Percentiles rank a stretch among this genome's conserved stretches.
Conservation (phyloP, 2,113 vertebrate genomes). For the Trematocara marginatum region DNA sequence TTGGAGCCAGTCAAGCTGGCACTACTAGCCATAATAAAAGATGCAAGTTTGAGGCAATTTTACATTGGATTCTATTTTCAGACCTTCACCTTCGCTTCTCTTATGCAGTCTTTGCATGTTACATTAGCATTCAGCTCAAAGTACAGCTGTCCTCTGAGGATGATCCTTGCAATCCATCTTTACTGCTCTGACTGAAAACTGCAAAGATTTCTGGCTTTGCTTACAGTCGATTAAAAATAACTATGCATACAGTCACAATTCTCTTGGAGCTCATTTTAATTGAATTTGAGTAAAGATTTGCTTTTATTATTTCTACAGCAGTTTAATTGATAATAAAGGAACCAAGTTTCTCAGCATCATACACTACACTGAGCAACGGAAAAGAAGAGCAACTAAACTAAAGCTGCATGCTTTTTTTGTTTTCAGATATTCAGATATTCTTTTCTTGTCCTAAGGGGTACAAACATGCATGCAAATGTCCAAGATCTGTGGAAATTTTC, state of each 20-base stretch:
- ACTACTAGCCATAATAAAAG: neutral
- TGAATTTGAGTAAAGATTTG: neutral
- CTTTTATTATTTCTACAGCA: neutral
- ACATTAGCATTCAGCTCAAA: neutral
- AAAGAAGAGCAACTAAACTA: neutral
- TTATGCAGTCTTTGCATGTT: neutral
- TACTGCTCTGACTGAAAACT: neutral
- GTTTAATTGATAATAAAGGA: neutral
- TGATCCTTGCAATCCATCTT: neutral
- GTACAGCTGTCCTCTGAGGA: neutral
- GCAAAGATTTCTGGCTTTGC: neutral
- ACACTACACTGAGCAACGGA: neutral
- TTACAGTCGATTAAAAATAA: neutral
- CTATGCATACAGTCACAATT: neutral
- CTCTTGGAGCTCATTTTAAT: neutral
- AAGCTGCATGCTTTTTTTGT: neutral
- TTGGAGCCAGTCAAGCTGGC: neutral
- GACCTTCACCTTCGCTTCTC: neutral
- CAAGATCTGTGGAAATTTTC: neutral
- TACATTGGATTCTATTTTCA: neutral
- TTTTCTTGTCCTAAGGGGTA: neutral
- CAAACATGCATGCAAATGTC: neutral
- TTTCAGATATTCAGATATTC: neutral
- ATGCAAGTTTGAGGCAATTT: neutral
- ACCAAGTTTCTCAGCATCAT: neutral